These are phyloP conservation scores for Drosophila trichaetosa DNA, from an alignment of 2,888 invertebrate genomes.

Conservation along the genomic window DNA sequence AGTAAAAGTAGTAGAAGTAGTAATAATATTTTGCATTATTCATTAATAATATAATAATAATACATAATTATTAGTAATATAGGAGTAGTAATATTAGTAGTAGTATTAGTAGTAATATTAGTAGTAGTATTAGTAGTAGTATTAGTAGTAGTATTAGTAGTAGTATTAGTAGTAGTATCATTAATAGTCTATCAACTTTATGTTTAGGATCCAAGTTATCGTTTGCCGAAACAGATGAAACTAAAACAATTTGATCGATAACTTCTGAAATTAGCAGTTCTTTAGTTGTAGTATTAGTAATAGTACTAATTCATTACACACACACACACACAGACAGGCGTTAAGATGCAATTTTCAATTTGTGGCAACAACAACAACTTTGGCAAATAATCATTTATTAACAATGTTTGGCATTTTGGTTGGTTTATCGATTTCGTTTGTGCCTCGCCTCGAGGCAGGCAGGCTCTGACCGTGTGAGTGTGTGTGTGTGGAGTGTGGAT, in stretches of 20 bases:
- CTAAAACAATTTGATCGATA: background rate
- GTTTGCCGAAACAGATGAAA: background rate
- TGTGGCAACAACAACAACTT: constrained; percentile 37
- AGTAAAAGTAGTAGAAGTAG: background rate
- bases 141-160: too few relatives aligned
- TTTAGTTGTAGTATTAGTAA: background rate
- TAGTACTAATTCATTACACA: background rate
- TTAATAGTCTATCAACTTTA: background rate
- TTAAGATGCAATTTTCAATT: constrained; percentile 48
- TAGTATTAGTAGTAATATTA: background rate
- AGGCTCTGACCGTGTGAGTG: constrained; percentile 7
- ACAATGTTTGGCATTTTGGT: constrained; percentile 45
- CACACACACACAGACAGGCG: constrained; percentile 20
- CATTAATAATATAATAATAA: too few relatives aligned
- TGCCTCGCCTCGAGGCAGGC: constrained; percentile 25
- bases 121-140: background rate
- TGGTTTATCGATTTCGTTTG: constrained; percentile 44
- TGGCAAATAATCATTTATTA: constrained; percentile 65
- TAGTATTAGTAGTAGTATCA: background rate
- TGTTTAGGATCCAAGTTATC: background rate
- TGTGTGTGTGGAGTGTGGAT: background rate
- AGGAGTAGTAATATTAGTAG: background rate
- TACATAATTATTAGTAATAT: background rate
- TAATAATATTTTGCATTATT: too few relatives aligned
- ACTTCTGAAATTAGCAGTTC: background rate